Percentiles rank a stretch among this genome's conserved stretches.
phyloP scores from a whole-genome alignment of 1,140 invertebrate genomes.

The Drosophila repleta region DNA sequence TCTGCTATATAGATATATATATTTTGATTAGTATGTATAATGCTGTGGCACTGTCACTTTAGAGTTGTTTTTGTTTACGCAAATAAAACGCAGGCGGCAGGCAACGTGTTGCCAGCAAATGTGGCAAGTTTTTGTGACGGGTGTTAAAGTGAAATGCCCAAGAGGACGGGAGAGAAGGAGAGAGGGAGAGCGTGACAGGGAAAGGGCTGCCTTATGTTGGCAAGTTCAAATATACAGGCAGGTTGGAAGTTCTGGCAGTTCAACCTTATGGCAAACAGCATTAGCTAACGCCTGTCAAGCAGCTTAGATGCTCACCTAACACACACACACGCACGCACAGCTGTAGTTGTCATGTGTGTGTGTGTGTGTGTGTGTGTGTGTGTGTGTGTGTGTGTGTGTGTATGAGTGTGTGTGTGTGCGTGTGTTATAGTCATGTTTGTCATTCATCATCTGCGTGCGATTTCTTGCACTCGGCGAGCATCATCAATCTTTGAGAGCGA shows the following conservation, averaged over 20 bases:
- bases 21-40: constrained; percentile 41
- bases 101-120: constrained; percentile 14
- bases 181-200: neutral
- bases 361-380: too few species aligned
- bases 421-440: constrained; percentile 50
- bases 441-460: constrained; percentile 73
- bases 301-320: constrained; percentile 41
- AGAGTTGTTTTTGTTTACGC: constrained; percentile 33
- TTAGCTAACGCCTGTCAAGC: constrained; percentile 57
- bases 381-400: constrained; percentile 37
- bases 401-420: too few species aligned
- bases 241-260: neutral
- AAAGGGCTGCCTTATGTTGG: constrained; percentile 15
- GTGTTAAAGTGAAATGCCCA: constrained; percentile 7
- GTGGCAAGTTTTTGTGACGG: constrained; percentile 30
- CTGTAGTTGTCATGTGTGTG: constrained; percentile 6
- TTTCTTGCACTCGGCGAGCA: constrained; percentile 61
- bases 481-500: constrained; percentile 65
- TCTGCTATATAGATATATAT: neutral
- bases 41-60: constrained; percentile 15
- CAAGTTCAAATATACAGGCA: constrained; percentile 32
- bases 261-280: constrained; percentile 64
- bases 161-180: neutral
- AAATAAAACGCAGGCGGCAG: constrained; percentile 27
- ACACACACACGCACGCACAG: constrained; percentile 24